Evolutionary conservation across 64 coral and sea anemone genomes (phyloP), one percentile per base, ranked within the genome.

Genomic region (Montipora efflorescens): DNA sequence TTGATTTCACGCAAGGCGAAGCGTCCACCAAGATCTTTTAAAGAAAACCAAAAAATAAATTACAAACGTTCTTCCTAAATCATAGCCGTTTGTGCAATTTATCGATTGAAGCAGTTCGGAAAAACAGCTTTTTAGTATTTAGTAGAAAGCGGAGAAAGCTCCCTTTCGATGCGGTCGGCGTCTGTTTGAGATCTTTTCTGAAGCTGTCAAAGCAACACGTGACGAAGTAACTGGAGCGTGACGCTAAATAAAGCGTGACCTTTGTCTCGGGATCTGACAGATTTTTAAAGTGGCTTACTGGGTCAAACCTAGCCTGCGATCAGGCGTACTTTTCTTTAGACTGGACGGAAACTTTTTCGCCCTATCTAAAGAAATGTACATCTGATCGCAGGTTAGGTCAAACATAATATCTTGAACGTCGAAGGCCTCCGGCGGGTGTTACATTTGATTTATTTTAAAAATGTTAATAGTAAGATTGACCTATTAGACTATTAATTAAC

Each of bases 21-120:
- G 64, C 66, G 45, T 48, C 67, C 44, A 71, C 45, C 46, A 49
- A 8, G 66, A 13, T 86, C 62, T 86, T 86, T 67, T 62, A 71
- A 86, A 50, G 44, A 86, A 86, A 71, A 86, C 8, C 62, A 72
- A 86, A 86, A 67, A 71, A 70, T 13, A 45, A 19, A 14, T 86
- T 8, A 86, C 64, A 71, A 50, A 70, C 71, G 43, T 62, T 86
- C 48, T 72, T 71, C 36, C 13, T 47, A 86, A 71, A 6, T 4
- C 82, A 86, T 86, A 10, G 62, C 46, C 46, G 19, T 4, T 70
- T 50, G 18, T 5, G 62, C 47, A 49, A 50, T 19, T 71, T 11
- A 48, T 50, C 18, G 36, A 68, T 19, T 15, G 28, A 44, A 48
- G 62, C 14, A 6, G 43, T 84, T 62, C 67, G 20, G 18, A 18